A percentile compares a stretch with the other conserved stretches of the same genome.
These are phyloP conservation scores for Drosophila koepferae DNA, from an alignment of 2,888 invertebrate genomes.

Conservation along the genomic window DNA sequence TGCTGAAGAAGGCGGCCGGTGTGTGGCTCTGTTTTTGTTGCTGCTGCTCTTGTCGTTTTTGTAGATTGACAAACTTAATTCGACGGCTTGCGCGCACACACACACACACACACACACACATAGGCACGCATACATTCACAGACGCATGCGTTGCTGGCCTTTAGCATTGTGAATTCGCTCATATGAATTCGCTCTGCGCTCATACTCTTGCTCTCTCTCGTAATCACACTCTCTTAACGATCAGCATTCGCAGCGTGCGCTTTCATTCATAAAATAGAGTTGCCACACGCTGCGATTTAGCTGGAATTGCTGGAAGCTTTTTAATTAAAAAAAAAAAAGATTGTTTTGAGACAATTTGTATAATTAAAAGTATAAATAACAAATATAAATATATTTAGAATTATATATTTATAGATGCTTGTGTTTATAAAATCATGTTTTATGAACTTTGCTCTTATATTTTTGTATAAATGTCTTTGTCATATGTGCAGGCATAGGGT, in stretches of 20 bases:
- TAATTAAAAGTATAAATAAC: neutral
- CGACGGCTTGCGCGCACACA: constrained; percentile 3
- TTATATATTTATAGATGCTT: too few species aligned
- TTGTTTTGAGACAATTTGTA: neutral
- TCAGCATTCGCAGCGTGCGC: constrained; percentile 4
- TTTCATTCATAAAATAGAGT: constrained; percentile 45
- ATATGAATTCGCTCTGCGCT: neutral
- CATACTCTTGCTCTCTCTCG: neutral
- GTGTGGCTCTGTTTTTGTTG: constrained; percentile 29
- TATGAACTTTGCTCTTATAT: neutral
- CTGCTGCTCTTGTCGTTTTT: constrained; percentile 4
- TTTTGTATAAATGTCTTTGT: neutral
- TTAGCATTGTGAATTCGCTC: constrained; percentile 10
- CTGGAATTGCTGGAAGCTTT: constrained; percentile 13
- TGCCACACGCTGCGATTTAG: constrained; percentile 26
- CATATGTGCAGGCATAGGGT: constrained; percentile 18
- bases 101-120: constrained; percentile 5
- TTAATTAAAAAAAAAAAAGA: constrained; percentile 5
- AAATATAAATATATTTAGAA: neutral
- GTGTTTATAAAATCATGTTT: neutral
- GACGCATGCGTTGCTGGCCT: neutral
- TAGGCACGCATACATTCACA: neutral
- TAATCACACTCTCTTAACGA: constrained; percentile 6
- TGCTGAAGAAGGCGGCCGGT: constrained; percentile 34
- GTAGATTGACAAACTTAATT: constrained; percentile 29